phyloP scores from a whole-genome alignment of 2,888 invertebrate species.

The Limenitis camilla region DNA sequence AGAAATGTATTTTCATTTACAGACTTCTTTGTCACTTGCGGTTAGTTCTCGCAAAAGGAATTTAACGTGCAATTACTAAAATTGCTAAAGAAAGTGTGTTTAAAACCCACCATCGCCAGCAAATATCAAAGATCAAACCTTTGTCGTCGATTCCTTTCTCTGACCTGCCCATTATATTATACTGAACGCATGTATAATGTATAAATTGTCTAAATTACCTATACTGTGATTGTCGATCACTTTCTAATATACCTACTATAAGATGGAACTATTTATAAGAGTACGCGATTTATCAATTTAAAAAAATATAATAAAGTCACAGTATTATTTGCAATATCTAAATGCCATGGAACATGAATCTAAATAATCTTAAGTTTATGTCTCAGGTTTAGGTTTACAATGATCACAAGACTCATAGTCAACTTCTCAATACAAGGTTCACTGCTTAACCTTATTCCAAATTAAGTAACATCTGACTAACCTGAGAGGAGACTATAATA shows the following conservation, averaged over 20 bases:
- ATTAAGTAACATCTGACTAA: no score
- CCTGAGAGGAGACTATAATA: no score
- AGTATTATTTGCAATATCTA: no score
- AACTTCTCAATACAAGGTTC: no score
- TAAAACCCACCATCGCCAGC: background rate
- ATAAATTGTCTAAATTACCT: constrained; percentile 51
- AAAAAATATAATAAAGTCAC: no score
- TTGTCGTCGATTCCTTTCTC: constrained; percentile 11
- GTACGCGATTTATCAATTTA: constrained; percentile 13
- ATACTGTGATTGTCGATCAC: constrained; percentile 45
- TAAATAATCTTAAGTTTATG: no score
- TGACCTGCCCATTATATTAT: constrained; percentile 14
- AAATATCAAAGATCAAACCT: constrained; percentile 10
- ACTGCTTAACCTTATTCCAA: no score
- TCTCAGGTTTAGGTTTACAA: no score
- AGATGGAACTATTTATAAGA: constrained; percentile 24
- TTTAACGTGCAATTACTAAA: background rate
- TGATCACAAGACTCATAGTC: no score
- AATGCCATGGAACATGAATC: no score
- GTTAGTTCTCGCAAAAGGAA: background rate
- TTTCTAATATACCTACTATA: constrained; percentile 46
- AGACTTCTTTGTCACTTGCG: no score
- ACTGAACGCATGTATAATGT: constrained; percentile 34
- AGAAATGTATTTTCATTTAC: no score
- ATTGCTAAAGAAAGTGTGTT: constrained; percentile 1